A percentile compares a stretch with the other conserved stretches of the same genome.
These are phyloP conservation scores for Microcebus ravelobensis DNA, from an alignment of 2,113 vertebrate species.

Conservation along the genomic window DNA sequence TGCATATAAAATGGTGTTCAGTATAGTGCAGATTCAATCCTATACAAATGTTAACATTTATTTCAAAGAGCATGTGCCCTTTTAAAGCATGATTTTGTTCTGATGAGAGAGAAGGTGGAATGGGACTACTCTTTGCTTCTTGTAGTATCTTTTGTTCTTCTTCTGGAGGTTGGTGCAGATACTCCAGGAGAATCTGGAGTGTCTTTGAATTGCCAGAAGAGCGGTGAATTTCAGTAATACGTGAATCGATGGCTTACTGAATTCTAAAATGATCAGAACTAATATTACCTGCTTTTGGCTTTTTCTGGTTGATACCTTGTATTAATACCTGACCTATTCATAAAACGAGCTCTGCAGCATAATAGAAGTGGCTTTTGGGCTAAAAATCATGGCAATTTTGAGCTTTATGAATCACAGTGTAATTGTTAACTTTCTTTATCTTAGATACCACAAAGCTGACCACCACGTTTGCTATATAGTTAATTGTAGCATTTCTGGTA, in stretches of 20 bases:
- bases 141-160: neutral
- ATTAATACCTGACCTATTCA: neutral
- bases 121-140: neutral
- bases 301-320: neutral
- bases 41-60: slow-evolving; percentile 43
- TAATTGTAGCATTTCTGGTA: neutral
- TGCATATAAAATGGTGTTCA: neutral
- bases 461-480: neutral
- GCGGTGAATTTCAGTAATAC: neutral
- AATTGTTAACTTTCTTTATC: neutral
- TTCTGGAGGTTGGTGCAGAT: neutral
- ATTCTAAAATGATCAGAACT: neutral
- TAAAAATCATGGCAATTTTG: neutral
- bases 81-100: neutral
- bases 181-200: neutral
- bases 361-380: neutral
- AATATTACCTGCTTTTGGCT: neutral
- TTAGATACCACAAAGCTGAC: too few relatives aligned
- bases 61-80: neutral
- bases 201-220: slow-evolving; percentile 30
- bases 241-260: neutral
- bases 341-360: neutral
- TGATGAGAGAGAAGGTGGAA: neutral
- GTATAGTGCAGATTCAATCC: neutral
- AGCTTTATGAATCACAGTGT: neutral